These are phyloP conservation scores for Leptopilina boulardi DNA, from an alignment of 1,140 invertebrate species.

Conservation along the genomic window DNA sequence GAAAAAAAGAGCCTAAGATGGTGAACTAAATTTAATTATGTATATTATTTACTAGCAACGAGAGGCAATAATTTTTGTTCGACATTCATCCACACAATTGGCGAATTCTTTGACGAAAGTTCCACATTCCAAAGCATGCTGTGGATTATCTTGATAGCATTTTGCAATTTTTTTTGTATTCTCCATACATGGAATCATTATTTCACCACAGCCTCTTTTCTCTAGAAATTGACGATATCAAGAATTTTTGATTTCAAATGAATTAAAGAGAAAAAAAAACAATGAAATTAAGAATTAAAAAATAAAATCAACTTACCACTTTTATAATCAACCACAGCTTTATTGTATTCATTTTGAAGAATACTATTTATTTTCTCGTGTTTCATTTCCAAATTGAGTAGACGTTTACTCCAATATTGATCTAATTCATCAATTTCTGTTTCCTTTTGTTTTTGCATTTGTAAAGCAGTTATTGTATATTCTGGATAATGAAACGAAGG, in stretches of 20 bases:
- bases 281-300: neutral
- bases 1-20: neutral
- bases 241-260: too few species aligned
- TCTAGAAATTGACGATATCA: too few species aligned
- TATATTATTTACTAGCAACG: constrained; percentile 38
- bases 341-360: constrained; percentile 76
- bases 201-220: neutral
- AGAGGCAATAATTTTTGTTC: constrained; percentile 61
- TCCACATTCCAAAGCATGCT: constrained; percentile 75
- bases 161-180: constrained; percentile 74
- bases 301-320: constrained; percentile 35
- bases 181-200: constrained; percentile 71
- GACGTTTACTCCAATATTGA: constrained; percentile 76
- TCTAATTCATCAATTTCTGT: constrained; percentile 67
- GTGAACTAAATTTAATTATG: constrained; percentile 13
- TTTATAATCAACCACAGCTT: constrained; percentile 63
- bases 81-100: constrained; percentile 75
- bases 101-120: constrained; percentile 75
- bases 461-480: constrained; percentile 67
- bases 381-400: constrained; percentile 74
- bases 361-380: constrained; percentile 74
- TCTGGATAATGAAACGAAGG: constrained; percentile 56
- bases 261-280: neutral
- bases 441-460: constrained; percentile 69
- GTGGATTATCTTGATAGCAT: constrained; percentile 76